These are phyloP conservation scores for Echinometra lucunter DNA, from an alignment of 53 echinoderm and acorn worm species.

Conservation along the genomic window DNA sequence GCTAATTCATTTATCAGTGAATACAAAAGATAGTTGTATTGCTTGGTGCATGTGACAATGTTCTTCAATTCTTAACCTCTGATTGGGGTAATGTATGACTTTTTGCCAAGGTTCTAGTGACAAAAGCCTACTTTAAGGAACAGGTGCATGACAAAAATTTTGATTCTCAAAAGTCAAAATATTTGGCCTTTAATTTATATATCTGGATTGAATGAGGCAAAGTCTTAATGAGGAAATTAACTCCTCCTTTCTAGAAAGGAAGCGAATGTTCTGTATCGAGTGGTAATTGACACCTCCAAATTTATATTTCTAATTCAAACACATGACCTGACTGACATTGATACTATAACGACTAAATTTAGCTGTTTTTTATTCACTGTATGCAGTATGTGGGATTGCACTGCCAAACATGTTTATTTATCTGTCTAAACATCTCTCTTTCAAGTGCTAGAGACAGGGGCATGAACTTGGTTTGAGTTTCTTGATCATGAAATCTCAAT, in stretches of 20 bases:
- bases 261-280: neutral
- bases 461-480: neutral
- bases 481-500: neutral
- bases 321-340: neutral
- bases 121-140: neutral
- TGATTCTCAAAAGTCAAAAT: neutral
- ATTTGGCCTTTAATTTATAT: neutral
- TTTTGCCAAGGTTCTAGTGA: neutral
- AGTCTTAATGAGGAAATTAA: neutral
- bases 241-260: neutral
- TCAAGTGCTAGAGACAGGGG: neutral
- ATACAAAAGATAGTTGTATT: too few species aligned
- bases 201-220: neutral
- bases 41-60: too few species aligned
- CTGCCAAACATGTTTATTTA: neutral
- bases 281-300: neutral
- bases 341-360: constrained; percentile 13
- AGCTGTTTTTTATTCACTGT: neutral
- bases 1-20: too few species aligned
- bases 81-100: neutral
- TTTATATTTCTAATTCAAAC: neutral
- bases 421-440: neutral
- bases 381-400: neutral
- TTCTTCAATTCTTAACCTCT: too few species aligned
- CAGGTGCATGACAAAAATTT: neutral